Evolutionary conservation across 2,797 vertebrate species (phyloP), one percentile per base, ranked within the genome.

Genomic region (Premnoplex brunnescens): DNA sequence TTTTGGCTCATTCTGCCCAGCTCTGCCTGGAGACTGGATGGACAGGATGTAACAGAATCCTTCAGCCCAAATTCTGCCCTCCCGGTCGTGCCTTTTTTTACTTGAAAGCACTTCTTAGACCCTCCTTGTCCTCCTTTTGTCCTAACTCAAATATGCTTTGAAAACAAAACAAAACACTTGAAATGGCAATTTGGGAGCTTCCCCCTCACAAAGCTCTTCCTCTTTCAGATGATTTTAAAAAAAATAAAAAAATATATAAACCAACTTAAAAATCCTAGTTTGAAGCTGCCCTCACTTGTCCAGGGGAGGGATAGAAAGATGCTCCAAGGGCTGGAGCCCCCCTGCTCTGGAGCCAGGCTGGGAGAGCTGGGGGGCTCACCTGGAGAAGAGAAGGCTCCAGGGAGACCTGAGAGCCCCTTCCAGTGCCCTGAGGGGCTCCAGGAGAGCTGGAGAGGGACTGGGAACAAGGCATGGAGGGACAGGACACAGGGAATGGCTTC

Each of bases 1-100:
- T 96, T 93, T 97, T 97, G 94, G 94, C 95, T 95, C 75, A 0
- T 74, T 91, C 2, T 3, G 24, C 54, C 49, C 86, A 28, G 74
- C 66, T 95, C 73, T 93, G 92, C 92, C 91, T 89, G 92, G 92
- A 93, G 95, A 94, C 89, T 96, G 87, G 78, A n/a, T 0, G 32
- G 58, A 89, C 95, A 96, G 95, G 88, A 91, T 95, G 95, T 72
- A 92, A 96, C 66, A 85, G 87, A 92, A 89, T 86, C 81, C 91
- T 85, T 93, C 92, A 30, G 88, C 89, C 79, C 62, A 84, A 92
- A 91, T 95, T 81, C 89, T 93, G 89, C 91, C 78, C 95, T 96
- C 89, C 78, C 1, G 4, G 41, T 85, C 2, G 9, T 91, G 58
- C 30, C 46, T 39, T 67, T 88, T 91, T 81, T 9, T 12, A 83